Base-by-base conservation (phyloP, 30 jellyfish, hydroid and myxozoan genomes). In the Aurelia sp. region DNA sequence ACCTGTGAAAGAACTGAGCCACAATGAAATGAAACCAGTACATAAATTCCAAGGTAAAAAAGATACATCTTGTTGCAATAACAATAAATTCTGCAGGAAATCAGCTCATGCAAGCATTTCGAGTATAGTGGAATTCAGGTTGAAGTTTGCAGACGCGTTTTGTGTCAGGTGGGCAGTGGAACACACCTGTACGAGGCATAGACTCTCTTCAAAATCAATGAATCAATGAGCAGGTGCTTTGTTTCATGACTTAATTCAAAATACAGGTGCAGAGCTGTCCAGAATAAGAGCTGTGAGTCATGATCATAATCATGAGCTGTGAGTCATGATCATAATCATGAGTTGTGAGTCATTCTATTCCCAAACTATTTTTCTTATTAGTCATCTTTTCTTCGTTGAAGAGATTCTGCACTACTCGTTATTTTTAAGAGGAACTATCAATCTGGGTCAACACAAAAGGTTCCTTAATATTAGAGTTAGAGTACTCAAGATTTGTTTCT, bases 171-270 rank as follows among this genome's bases (percentile, higher is more conserved):
- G 33, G 27, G 61, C 74, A 18, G 55, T 33, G 65, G 65, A 17
- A 17, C 31, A 20, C 20, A 68, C 79, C 79, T 68, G 79, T 19
- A 48, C 23, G 40, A 31, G 22, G 30, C 60, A 68, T 63, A 18
- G 37, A 63, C 74, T 20, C 37, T 35, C 74, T 63, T 63, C 74
- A 63, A 4, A 64, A 64, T 64, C 52, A 21, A 21, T 64, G 44
- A 64, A 64, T 64, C 74, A 64, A 21, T 13, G 1, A 6, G 44
- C 74, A 64, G 74, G 74, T 64, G 74, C 52, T 21, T 17, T 21
- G 74, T 10, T 64, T 64, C 74, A 64, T 22, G 74, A 17, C 52
- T 55, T 3, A 64, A 21, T 44, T 44, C 55, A 44, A 10, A 44
- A 47, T 64, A 13, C 74, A 17, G 18, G 44, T 44, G 35, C 74